phyloP scores from a whole-genome alignment of 2,797 vertebrate genomes.

The Crocodylus rhombifer region DNA sequence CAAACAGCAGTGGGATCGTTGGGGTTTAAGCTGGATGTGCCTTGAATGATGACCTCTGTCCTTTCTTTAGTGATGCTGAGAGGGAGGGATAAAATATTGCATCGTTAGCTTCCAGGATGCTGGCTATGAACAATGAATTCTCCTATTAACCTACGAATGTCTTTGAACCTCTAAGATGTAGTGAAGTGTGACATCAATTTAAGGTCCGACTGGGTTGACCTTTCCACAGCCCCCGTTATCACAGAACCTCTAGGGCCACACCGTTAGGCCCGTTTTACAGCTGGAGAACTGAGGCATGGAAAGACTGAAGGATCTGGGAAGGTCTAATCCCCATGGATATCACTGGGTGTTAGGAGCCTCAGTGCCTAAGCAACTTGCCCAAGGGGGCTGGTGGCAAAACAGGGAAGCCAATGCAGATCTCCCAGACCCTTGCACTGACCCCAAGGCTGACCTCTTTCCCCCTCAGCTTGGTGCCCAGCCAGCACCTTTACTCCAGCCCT shows the following conservation, averaged over 20 bases:
- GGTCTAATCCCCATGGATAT: background rate
- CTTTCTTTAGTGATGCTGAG: slow-evolving; percentile 93
- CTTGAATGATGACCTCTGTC: slow-evolving; percentile 93
- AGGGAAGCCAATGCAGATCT: background rate
- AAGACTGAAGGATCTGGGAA: background rate
- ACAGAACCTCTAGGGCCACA: background rate
- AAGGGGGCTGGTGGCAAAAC: background rate
- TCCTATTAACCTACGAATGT: fast-evolving
- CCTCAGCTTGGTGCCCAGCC: background rate
- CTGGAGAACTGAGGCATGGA: background rate
- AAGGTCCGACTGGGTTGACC: background rate
- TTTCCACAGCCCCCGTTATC: background rate
- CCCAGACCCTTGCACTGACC: background rate
- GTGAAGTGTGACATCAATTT: background rate
- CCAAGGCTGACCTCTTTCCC: background rate
- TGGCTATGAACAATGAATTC: fast-evolving
- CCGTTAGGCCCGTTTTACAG: background rate
- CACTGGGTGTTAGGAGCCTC: fast-evolving
- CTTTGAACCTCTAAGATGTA: background rate
- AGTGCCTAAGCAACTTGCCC: background rate
- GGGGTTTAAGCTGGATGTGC: slow-evolving; percentile 88
- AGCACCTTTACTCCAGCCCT: background rate
- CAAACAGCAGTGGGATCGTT: slow-evolving; percentile 85
- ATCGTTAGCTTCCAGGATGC: fast-evolving
- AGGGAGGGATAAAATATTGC: background rate